Conservation (phyloP, 2,113 vertebrate species). For the Polypterus senegalus region DNA sequence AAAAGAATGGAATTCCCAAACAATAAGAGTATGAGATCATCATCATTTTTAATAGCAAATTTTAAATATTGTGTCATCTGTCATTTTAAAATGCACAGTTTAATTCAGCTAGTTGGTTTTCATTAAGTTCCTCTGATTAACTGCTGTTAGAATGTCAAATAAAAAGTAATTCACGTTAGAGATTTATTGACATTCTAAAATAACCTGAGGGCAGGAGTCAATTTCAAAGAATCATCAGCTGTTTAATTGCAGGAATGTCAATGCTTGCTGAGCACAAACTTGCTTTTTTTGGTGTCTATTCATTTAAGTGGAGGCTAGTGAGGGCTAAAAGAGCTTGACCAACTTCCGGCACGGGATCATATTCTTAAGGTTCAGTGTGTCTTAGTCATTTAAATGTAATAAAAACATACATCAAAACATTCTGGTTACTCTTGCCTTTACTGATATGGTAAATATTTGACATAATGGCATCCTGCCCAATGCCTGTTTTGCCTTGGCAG, state of each 20-base stretch:
- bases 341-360: neutral
- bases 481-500: neutral
- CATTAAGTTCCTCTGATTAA: slow-evolving; percentile 5
- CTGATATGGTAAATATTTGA: no score
- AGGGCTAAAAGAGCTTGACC: neutral
- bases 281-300: neutral
- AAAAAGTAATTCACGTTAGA: neutral
- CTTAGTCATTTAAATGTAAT: neutral
- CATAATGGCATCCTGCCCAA: no score
- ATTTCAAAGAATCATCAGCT: neutral
- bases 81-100: neutral
- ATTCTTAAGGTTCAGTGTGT: neutral
- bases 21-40: no score
- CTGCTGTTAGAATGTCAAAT: neutral
- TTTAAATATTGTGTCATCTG: no score
- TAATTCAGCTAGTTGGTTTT: neutral
- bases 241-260: slow-evolving; percentile 2
- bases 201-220: neutral
- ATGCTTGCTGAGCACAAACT: neutral
- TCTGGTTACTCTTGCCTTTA: no score
- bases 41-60: no score
- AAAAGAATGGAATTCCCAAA: no score
- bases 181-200: slow-evolving; percentile 3
- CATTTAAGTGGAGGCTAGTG: neutral
- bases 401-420: no score